These are phyloP conservation scores for Eilema griseolum DNA, from an alignment of 2,888 invertebrate genomes.

Conservation along the genomic window DNA sequence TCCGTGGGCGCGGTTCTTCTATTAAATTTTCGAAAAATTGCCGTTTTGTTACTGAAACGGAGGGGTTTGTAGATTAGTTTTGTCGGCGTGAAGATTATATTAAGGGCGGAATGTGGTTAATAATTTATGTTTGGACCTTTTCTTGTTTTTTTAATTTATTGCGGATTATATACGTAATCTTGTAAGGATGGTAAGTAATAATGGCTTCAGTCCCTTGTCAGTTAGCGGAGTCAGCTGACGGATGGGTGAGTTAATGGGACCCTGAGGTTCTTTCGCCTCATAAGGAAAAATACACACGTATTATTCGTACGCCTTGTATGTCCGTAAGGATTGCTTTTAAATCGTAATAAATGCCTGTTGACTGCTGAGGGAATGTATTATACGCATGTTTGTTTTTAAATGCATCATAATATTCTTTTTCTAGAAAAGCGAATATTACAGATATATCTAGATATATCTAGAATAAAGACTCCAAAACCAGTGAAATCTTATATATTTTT, in stretches of 20 bases:
- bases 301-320: slow-evolving; percentile 19
- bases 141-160: slow-evolving; percentile 22
- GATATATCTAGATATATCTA: no score
- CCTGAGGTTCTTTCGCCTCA: slow-evolving; percentile 23
- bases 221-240: slow-evolving; percentile 35
- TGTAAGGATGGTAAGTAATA: slow-evolving; percentile 38
- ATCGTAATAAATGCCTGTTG: slow-evolving; percentile 13
- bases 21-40: slow-evolving; percentile 50
- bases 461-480: no score
- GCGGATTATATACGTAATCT: slow-evolving; percentile 15
- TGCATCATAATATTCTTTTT: no score
- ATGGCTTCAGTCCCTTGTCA: slow-evolving; percentile 44
- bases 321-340: slow-evolving; percentile 19
- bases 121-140: slow-evolving; percentile 32
- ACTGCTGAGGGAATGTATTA: not conserved
- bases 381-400: no score
- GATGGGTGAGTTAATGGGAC: slow-evolving; percentile 44
- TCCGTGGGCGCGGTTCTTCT: slow-evolving; percentile 33
- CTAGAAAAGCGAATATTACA: no score
- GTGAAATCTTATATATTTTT: no score
- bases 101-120: slow-evolving; percentile 39
- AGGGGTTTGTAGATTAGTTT: slow-evolving; percentile 49
- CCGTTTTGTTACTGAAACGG: slow-evolving; percentile 42
- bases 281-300: slow-evolving; percentile 36
- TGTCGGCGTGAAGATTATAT: slow-evolving; percentile 47